Percentiles rank a stretch among this genome's conserved stretches.
phyloP scores from a whole-genome alignment of 1,140 invertebrate species.

The Drosophila repleta region DNA sequence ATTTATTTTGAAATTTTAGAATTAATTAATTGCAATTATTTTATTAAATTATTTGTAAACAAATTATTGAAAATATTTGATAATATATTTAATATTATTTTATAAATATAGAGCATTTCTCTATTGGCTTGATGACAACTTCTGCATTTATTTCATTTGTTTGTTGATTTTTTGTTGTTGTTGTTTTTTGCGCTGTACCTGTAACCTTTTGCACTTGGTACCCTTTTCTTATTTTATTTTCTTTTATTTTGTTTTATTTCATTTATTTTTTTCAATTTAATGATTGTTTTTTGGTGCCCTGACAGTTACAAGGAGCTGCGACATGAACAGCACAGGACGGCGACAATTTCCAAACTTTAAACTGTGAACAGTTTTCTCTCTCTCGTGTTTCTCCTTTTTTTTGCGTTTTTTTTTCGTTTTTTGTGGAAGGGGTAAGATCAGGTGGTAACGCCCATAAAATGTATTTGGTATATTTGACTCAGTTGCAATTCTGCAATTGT shows the following conservation, averaged over 20 bases:
- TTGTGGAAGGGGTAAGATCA: constrained; percentile 22
- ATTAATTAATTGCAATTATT: too few species aligned
- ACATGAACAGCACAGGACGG: constrained; percentile 36
- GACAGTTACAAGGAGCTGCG: constrained; percentile 68
- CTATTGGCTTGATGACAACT: not conserved
- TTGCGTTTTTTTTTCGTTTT: too few species aligned
- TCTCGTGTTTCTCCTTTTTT: not conserved
- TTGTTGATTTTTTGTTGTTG: constrained; percentile 16
- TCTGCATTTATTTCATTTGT: constrained; percentile 60
- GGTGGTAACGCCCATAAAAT: constrained; percentile 45
- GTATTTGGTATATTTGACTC: constrained; percentile 29
- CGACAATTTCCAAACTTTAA: constrained; percentile 44
- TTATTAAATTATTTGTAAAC: too few species aligned
- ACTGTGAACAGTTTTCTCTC: constrained; percentile 12
- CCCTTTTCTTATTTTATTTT: constrained; percentile 56
- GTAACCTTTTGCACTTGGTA: constrained; percentile 84
- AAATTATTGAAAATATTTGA: too few species aligned
- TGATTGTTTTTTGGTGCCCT: constrained; percentile 69
- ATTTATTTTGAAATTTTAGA: too few species aligned
- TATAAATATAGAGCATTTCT: constrained; percentile 26
- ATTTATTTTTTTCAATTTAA: constrained; percentile 70
- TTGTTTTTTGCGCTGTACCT: constrained; percentile 63
- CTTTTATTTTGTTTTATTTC: constrained; percentile 28
- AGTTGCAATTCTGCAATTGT: constrained; percentile 40
- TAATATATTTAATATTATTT: too few species aligned